Evolutionary conservation across 1,140 invertebrate genomes (phyloP).

Genomic region (Eulimnadia texana): DNA sequence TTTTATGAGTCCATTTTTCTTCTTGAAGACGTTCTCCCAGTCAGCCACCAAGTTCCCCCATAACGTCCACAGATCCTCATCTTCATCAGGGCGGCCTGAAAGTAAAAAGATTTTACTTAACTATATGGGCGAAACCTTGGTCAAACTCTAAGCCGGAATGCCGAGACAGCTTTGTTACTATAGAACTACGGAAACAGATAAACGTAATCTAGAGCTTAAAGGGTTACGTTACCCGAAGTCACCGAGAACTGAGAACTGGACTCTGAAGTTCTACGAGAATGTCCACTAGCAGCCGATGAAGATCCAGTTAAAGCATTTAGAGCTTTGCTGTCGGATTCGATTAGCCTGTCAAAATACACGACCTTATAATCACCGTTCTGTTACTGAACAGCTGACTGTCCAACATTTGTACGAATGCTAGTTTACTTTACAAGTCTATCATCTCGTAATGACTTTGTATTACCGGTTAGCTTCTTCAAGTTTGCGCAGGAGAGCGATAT

Average conservation of each 20-base stretch:
- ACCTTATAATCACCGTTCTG: no score
- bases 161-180: no score
- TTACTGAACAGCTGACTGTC: no score
- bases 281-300: constrained; percentile 40
- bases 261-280: constrained; percentile 83
- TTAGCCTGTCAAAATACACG: constrained; percentile 47
- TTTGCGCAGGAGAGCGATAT: constrained; percentile 73
- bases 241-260: constrained; percentile 82
- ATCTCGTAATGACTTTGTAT: no score
- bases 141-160: no score
- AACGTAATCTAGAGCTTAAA: no score
- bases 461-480: constrained; percentile 83
- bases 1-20: constrained; percentile 65
- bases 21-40: constrained; percentile 81
- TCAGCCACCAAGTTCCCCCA: constrained; percentile 87
- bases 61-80: constrained; percentile 72
- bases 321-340: constrained; percentile 87
- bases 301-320: constrained; percentile 59
- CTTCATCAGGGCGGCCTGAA: constrained; percentile 38
- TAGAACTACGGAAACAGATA: no score
- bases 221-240: constrained; percentile 67
- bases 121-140: no score
- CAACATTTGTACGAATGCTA: no score
- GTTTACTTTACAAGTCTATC: no score
- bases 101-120: background rate